Base-by-base conservation (phyloP, 2,113 vertebrate species). In the Gorilla gorilla region DNA sequence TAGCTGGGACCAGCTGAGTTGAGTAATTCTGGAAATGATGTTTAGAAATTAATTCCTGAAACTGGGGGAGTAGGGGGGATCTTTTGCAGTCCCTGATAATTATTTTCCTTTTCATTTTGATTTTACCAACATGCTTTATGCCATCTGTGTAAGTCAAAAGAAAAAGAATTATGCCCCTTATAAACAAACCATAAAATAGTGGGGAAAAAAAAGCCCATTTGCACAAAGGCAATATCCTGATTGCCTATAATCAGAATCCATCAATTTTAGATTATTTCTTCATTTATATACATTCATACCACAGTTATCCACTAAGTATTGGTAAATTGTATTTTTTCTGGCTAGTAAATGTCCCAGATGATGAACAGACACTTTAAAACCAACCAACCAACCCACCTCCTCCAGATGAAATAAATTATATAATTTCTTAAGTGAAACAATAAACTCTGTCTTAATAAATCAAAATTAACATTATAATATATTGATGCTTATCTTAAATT, bases 11-110 rank as follows among this genome's bases (percentile, higher is more conserved):
- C 76, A 84, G 50, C 12, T 66, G 35, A 85, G 52, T 32, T 73
- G 52, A 55, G 22, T 78, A 84, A 97, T 35, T 80, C 50, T 50
- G 5, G 13, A 90, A 52, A 0, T 96, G 72, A 84, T 55, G 22
- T 66, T 86, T 78, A 97, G 45, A 95, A 88, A 90, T 61, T 81
- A 96, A 91, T 82, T 96, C 70, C 43, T 92, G 9, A 95, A 80
- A 40, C 38, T 48, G 16, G 32, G 50, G 45, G 55, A 25, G 57
- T 38, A 10, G 18, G 38, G 43, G 50, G 22, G 0, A 82, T 80
- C 32, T 80, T 78, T 25, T 82, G n/a, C 17, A 90, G n/a, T 40
- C 50, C 59, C 57, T 55, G n/a, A 45, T 66, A 80, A 90, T 94
- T 91, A 68, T 85, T 70, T 82, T 88, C 50, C 61, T 78, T 85